Conservation (phyloP, 2,113 vertebrate genomes). For the Rallus limicola region DNA sequence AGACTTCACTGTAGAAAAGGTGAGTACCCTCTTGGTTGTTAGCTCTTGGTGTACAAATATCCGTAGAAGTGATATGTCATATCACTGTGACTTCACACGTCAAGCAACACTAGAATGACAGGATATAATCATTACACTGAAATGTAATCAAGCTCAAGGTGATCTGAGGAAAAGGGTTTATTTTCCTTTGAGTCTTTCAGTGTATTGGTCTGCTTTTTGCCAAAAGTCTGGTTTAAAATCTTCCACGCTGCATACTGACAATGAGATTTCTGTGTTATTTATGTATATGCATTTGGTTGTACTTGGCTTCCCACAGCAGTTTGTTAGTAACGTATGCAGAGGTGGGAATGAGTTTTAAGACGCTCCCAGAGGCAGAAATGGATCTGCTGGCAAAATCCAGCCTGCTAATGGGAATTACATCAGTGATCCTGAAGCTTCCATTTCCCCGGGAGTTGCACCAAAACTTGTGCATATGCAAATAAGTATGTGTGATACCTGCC, state of each 20-base stretch:
- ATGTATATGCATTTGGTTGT: neutral
- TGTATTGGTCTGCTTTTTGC: neutral
- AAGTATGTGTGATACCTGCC: neutral
- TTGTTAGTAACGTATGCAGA: neutral
- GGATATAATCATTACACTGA: neutral
- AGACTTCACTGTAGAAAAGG: slow-evolving; percentile 90
- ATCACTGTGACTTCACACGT: neutral
- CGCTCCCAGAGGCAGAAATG: neutral
- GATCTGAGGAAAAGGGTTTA: neutral
- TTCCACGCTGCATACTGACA: neutral
- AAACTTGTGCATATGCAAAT: neutral
- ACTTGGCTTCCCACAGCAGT: neutral
- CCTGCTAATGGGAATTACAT: neutral
- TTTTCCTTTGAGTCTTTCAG: neutral
- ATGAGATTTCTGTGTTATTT: neutral
- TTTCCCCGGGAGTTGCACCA: neutral
- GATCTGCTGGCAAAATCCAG: neutral
- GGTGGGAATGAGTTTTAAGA: neutral
- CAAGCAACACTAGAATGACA: neutral
- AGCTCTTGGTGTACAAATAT: neutral
- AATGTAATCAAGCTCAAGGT: neutral
- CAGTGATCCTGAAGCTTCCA: neutral
- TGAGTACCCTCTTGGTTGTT: slow-evolving; percentile 53
- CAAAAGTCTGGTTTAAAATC: neutral
- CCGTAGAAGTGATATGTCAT: neutral